phyloP scores from a whole-genome alignment of 2,797 vertebrate genomes.

The Enteromius treurensis region DNA sequence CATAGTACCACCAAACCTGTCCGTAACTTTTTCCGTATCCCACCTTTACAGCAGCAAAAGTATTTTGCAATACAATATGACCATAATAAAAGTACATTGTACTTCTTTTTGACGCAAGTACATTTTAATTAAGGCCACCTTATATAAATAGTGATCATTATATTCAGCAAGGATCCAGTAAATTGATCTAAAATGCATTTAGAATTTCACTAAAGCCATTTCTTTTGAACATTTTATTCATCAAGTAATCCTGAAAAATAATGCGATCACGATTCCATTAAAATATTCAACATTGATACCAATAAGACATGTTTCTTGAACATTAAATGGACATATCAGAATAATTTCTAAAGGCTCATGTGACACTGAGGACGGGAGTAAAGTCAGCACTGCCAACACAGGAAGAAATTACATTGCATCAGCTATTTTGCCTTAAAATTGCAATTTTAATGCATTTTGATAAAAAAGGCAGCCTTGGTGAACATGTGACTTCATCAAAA shows the following conservation, averaged over 20 bases:
- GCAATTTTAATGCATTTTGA: background rate
- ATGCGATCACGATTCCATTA: background rate
- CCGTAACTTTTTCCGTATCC: too few species aligned
- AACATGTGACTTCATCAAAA: background rate
- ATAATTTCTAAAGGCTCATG: background rate
- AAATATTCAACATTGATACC: background rate
- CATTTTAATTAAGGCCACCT: too few species aligned
- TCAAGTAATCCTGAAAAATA: background rate
- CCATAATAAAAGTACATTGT: too few species aligned
- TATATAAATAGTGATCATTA: too few species aligned
- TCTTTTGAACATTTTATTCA: background rate
- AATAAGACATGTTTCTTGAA: background rate
- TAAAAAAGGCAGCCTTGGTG: background rate
- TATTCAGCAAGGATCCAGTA: background rate
- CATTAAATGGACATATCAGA: background rate
- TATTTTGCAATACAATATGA: too few species aligned
- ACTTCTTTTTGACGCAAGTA: too few species aligned
- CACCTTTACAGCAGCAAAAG: too few species aligned
- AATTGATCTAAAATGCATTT: background rate
- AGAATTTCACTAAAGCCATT: background rate
- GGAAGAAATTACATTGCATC: background rate
- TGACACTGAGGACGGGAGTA: background rate
- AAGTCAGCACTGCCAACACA: background rate
- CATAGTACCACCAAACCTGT: too few species aligned
- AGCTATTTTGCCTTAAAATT: background rate